Conservation (phyloP, 1,140 invertebrate genomes). For the Archivesica marissinica region DNA sequence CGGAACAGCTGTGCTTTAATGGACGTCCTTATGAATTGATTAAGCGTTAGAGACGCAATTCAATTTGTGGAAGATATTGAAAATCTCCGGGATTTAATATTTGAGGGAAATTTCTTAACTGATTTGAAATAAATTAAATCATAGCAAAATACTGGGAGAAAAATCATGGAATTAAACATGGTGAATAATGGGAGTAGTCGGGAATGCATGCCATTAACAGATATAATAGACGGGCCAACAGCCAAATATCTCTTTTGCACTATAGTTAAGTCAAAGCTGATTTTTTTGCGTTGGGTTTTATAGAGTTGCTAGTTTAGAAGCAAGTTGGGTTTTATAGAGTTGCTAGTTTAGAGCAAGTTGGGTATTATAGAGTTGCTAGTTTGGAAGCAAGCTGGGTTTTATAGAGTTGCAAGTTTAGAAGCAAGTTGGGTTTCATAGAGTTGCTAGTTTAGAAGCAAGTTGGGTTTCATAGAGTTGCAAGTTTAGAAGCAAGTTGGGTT, state of each 20-base stretch:
- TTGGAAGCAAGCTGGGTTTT: no score
- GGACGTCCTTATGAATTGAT: slow-evolving; percentile 42
- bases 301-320: no score
- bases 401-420: no score
- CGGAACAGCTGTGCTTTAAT: slow-evolving; percentile 6
- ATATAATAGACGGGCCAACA: neutral
- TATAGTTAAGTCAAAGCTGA: neutral
- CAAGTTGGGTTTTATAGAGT: no score
- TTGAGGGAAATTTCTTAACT: neutral
- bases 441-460: no score
- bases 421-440: no score
- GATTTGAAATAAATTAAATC: neutral
- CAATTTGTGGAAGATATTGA: neutral
- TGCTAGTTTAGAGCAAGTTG: no score
- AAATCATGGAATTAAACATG: neutral
- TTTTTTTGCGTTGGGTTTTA: no score
- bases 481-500: no score
- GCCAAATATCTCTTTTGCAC: neutral
- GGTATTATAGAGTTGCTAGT: no score
- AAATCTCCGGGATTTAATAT: neutral
- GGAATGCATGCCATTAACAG: neutral
- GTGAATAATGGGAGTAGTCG: neutral
- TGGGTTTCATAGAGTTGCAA: no score
- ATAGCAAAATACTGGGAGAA: neutral
- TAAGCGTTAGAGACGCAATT: slow-evolving; percentile 5